Percentiles rank a stretch among this genome's conserved stretches.
Evolutionary conservation across 2,113 vertebrate species (phyloP).

Genomic region (Limnothrissa miodon): DNA sequence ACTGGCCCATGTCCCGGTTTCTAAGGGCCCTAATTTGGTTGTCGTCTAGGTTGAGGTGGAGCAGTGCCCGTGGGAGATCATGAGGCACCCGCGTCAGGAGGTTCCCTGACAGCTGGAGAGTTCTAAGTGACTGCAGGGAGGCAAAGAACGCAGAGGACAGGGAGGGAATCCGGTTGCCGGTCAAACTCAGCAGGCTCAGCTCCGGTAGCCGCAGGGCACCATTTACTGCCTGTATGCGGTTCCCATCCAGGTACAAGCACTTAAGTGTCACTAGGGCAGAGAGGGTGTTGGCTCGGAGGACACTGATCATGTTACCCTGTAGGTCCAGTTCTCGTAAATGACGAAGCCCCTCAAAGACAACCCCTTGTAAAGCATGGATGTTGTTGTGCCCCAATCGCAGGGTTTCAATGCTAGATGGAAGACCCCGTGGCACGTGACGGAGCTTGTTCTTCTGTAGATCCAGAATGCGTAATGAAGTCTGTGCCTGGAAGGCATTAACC

Average conservation of each 20-base stretch:
- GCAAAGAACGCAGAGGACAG: conserved; percentile 68
- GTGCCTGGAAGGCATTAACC: conserved; percentile 68
- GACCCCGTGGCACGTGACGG: conserved; percentile 62
- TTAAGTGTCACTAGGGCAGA: conserved; percentile 67
- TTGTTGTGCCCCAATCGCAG: conserved; percentile 76
- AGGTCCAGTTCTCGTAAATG: conserved; percentile 74
- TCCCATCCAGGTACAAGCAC: conserved; percentile 71
- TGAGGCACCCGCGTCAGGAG: conserved; percentile 68
- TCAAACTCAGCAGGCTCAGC: conserved; percentile 70
- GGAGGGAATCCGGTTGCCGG: conserved; percentile 67
- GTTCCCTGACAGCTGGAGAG: conserved; percentile 75
- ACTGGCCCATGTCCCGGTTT: conserved; percentile 69
- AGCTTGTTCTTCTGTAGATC: conserved; percentile 82
- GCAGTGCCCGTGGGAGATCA: conserved; percentile 71
- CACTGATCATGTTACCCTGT: conserved; percentile 72
- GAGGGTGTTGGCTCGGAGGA: conserved; percentile 56
- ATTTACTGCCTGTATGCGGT: conserved; percentile 66
- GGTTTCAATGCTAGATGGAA: conserved; percentile 73
- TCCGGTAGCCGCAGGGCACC: conserved; percentile 63
- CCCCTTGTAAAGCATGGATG: conserved; percentile 62
- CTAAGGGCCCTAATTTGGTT: conserved; percentile 71
- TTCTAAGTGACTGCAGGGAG: conserved; percentile 64
- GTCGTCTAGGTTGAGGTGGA: conserved; percentile 75
- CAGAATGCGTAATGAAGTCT: conserved; percentile 68
- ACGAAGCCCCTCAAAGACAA: conserved; percentile 72